Evolutionary conservation across 2,888 invertebrate species (phyloP).

Genomic region (Eilema sororculum): DNA sequence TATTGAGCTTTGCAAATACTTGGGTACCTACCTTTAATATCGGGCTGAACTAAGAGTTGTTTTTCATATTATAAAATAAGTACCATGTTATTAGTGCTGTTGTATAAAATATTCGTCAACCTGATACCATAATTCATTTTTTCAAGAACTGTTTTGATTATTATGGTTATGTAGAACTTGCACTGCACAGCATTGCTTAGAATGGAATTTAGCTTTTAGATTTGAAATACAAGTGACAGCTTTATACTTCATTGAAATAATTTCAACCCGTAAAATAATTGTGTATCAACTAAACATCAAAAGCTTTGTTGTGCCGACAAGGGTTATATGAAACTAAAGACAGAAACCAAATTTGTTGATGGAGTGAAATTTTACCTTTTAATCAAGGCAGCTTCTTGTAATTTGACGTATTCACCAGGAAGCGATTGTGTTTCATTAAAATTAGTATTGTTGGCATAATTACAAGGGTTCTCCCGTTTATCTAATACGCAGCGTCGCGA

Average conservation of each 20-base stretch:
- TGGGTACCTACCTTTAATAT: no score
- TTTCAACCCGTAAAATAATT: background rate
- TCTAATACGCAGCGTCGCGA: conserved; percentile 57
- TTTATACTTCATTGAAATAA: background rate
- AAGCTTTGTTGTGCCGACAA: background rate
- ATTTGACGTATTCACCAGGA: conserved; percentile 37
- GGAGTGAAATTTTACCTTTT: conserved; percentile 32
- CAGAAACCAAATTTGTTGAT: conserved; percentile 20
- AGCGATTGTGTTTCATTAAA: conserved; percentile 58
- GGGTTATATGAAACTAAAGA: conserved; percentile 15
- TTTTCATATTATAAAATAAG: no score
- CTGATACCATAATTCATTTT: background rate
- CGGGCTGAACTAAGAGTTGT: no score
- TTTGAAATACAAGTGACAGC: background rate
- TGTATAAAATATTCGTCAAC: no score
- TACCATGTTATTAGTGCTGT: no score
- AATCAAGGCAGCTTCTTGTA: conserved; percentile 37
- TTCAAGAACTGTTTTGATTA: background rate
- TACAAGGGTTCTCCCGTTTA: conserved; percentile 62
- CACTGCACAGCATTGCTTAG: background rate
- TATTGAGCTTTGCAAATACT: no score
- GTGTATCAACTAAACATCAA: background rate
- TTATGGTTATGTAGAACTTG: background rate
- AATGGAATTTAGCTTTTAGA: background rate
- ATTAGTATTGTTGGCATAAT: conserved; percentile 70